Evolutionary conservation across 2,888 invertebrate genomes (phyloP), one percentile per base, ranked within the genome.

Genomic region (Chromoteleia sp.): DNA sequence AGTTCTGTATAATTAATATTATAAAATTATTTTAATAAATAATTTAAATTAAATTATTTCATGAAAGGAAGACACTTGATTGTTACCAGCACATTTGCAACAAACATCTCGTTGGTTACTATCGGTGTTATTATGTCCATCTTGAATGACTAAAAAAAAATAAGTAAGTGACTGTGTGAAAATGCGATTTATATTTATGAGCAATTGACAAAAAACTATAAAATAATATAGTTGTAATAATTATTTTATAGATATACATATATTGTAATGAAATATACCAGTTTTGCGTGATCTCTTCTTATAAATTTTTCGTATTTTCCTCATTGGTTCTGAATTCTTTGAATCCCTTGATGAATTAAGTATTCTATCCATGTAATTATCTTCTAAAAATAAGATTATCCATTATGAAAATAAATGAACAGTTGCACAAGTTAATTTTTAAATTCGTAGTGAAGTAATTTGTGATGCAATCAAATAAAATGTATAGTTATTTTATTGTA

Each of bases 11-110:
- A 52, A 7, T 6, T 33, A 1, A 7, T 33, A 10, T 5, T 33
- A n/a, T 33, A 10, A 33, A 10, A 8, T 25, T 25, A 33, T 33
- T 33, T 2, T 29, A 29, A 29, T 33, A 33, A 33, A 33, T 1
- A 33, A 10, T 33, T 10, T 6, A 33, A 10, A 1, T 33, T 1
- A 8, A 10, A 33, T 33, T 33, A 33, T 8, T 39, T 39, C 1
- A 33, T 7, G 7, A 10, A 10, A 33, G 7, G 7, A 33, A 33
- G 10, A 33, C 33, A 8, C 7, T 33, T 33, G 1, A 33, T 6
- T 43, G 17, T 10, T 45, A 58, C 58, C 58, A 39, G 58, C 58
- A 41, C 58, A 58, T 58, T 58, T 58, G 25, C 39, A 39, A 25
- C 39, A 58, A 21, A 58, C 36, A 12, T 58, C 41, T 39, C 12